These are phyloP conservation scores for Enteromius treurensis DNA, from an alignment of 2,797 vertebrate species.

Conservation along the genomic window DNA sequence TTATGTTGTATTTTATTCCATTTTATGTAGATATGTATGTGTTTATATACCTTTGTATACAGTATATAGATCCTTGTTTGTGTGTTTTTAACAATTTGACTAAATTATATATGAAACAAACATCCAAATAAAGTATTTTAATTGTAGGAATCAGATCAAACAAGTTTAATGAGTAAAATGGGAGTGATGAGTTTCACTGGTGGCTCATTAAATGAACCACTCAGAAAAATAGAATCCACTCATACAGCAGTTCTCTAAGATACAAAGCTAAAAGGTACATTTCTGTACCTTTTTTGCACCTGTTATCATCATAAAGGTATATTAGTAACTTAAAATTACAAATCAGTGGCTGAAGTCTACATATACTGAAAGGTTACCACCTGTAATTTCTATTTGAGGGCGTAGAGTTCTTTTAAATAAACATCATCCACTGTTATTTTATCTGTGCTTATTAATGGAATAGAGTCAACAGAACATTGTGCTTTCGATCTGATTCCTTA, in stretches of 20 bases:
- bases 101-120: neutral
- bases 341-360: neutral
- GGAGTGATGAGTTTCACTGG: neutral
- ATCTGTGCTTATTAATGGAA: neutral
- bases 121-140: neutral
- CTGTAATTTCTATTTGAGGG: neutral
- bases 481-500: conserved; percentile 8
- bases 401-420: neutral
- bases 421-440: neutral
- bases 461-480: neutral
- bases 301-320: neutral
- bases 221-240: neutral
- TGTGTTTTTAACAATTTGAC: neutral
- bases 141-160: neutral
- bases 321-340: neutral
- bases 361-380: neutral
- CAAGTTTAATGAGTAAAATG: neutral
- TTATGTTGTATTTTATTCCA: neutral
- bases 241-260: neutral
- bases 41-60: neutral
- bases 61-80: neutral
- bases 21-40: neutral
- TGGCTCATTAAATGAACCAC: neutral
- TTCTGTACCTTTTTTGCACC: neutral
- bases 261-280: neutral